Evolutionary conservation across 2,797 vertebrate species (phyloP), one percentile per base, ranked within the genome.

Genomic region (Notolepis coatsorum): DNA sequence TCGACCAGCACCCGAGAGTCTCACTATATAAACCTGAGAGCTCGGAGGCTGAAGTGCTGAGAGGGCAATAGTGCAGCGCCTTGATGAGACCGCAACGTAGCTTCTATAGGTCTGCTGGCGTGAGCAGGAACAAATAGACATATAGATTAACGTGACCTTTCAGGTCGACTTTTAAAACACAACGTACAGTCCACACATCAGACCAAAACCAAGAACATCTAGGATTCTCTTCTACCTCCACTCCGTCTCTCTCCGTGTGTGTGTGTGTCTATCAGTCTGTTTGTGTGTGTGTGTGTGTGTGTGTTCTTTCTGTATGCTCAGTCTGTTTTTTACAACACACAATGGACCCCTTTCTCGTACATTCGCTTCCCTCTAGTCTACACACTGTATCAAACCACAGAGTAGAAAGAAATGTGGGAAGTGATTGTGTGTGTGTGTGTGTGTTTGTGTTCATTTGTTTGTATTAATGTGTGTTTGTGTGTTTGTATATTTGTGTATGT

Each of bases 341-440:
- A 86, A 87, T 73, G 73, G 66, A 12, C 41, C 49, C 24, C 58
- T 77, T 80, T 84, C 75, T 74, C 76, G 72, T 43, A 51, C 58
- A 52, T 35, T 68, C 41, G 68, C 49, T 82, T 73, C 68, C 66
- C 54, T 70, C 63, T 66, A n/a, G n/a, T n/a, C n/a, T n/a, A n/a
- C n/a, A 23, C 23, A 47, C 39, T 80, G 53, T 71, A 46, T 72
- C 68, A 71, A 62, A 54, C 51, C 42, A 61, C 51, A 31, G 20
- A 52, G 60, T 50, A 39, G 41, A 47, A 68, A 63, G 60, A 9
- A 53, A 58, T 52, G 43, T 37, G 5, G 45, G 25, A 71, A 66
- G 54, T 58, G 59, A 39, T 15, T 37, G 50, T 41, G 41, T 53
- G 53, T 41, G 69, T 71, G 39, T 46, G 18, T 55, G 38, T 41